Conservation (phyloP, 1,140 invertebrate genomes). For the Zaprionus taronus region DNA sequence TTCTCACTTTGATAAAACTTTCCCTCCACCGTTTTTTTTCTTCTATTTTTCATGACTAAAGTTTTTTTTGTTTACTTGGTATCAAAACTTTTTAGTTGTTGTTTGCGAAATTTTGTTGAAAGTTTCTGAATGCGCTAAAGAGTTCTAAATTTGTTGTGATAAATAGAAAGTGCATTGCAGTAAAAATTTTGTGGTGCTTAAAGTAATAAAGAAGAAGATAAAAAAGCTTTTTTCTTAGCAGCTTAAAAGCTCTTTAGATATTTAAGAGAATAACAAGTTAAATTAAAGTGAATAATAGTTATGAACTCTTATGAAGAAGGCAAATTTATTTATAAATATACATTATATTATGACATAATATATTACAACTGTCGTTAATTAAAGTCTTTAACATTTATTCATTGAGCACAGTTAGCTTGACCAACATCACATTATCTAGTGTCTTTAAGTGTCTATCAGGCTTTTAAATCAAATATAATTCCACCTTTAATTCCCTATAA, state of each 20-base stretch:
- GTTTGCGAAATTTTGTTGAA: neutral
- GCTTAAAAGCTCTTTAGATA: neutral
- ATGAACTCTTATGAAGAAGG: too few species aligned
- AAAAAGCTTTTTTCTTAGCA: neutral
- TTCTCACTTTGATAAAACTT: conserved; percentile 4
- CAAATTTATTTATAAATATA: too few species aligned
- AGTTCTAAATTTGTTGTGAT: neutral
- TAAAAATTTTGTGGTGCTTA: neutral
- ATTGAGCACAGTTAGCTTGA: too few species aligned
- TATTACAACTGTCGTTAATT: too few species aligned
- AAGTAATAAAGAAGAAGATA: neutral
- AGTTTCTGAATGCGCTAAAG: neutral
- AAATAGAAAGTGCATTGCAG: neutral
- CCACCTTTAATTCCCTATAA: neutral
- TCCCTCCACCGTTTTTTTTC: neutral
- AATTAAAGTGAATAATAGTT: too few species aligned
- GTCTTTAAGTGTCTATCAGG: neutral
- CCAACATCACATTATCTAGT: neutral
- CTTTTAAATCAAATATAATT: neutral
- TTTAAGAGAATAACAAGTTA: too few species aligned
- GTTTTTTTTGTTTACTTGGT: neutral
- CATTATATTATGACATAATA: too few species aligned
- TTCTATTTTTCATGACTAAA: neutral
- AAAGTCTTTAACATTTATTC: too few species aligned
- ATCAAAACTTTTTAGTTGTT: neutral